A percentile compares a stretch with the other conserved stretches of the same genome.
Conservation (phyloP, 2,888 invertebrate genomes). For the Synanthedon vespiformis region DNA sequence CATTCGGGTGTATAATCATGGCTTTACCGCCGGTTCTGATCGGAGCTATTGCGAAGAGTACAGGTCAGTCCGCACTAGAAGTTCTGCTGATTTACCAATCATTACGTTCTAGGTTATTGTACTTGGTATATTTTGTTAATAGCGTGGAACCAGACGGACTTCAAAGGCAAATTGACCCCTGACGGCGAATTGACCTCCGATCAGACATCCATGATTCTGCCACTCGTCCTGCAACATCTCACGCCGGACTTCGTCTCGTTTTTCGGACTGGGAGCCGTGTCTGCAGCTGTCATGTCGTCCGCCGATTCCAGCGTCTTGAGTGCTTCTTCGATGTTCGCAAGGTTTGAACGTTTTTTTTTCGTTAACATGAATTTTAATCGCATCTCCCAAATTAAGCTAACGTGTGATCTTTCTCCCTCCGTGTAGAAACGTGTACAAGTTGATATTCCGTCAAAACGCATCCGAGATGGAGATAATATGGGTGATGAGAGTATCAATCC, state of each 20-base stretch:
- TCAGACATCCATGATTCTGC: conserved; percentile 94
- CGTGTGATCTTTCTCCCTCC: background rate
- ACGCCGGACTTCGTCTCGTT: conserved; percentile 97
- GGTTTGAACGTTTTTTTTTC: conserved; percentile 15
- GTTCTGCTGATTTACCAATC: no score
- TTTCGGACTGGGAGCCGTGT: conserved; percentile 97
- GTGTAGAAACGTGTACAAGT: conserved; percentile 92
- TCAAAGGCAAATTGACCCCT: conserved; percentile 72
- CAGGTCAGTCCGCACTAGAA: conserved; percentile 70
- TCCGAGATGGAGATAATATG: conserved; percentile 98
- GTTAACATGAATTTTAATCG: no score
- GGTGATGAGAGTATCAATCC: conserved; percentile 93
- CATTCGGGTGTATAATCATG: conserved; percentile 95
- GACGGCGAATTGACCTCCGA: conserved; percentile 77
- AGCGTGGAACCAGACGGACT: conserved; percentile 97
- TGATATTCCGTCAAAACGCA: conserved; percentile 95
- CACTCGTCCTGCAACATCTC: conserved; percentile 95
- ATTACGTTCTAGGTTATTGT: background rate
- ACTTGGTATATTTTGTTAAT: conserved; percentile 3
- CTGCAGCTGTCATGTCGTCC: conserved; percentile 99
- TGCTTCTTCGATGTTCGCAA: conserved; percentile 98
- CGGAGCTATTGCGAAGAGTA: conserved; percentile 96
- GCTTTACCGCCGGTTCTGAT: conserved; percentile 97
- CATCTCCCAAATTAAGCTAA: background rate
- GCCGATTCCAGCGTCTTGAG: conserved; percentile 98